Evolutionary conservation across 2,888 invertebrate genomes (phyloP), one percentile per base, ranked within the genome.

Genomic region (Drosophila bunnanda): DNA sequence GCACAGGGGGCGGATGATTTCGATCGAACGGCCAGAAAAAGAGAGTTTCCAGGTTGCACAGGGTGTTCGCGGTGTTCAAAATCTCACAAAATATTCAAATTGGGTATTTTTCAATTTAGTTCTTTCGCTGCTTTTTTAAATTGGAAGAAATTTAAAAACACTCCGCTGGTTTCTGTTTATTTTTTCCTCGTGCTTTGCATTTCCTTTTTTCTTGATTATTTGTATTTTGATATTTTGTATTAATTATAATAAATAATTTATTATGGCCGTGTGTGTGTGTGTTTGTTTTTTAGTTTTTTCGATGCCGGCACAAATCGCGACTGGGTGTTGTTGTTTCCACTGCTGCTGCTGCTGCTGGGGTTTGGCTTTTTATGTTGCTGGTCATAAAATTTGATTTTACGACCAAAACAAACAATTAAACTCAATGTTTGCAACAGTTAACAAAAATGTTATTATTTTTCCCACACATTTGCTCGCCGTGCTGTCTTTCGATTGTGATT

Each of bases 381-480:
- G 88, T 75, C 88, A 89, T 91, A 89, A 91, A 91, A 90, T 85
- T 89, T 76, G 77, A 89, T 91, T 91, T 91, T 90, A 91, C 90
- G 91, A 91, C 83, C 91, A 91, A 91, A 91, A 91, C 91, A 91
- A 91, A 91, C 90, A 91, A 90, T 90, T 89, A 91, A 90, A 89
- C 79, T 86, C 85, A 85, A 68, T 78, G 80, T 79, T 85, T 77
- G 80, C 85, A 88, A 80, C 77, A 84, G 82, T 88, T 88, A 81
- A 84, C 68, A 79, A 86, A 76, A 86, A 79, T 78, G 62, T 78
- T 75, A 69, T 60, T 67, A 72, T 78, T 85, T 67, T 53, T 61
- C 44, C 53, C 46, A 52, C 56, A 41, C 66, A 64, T 61, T 67
- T 67, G 75, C 64, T 74, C 60, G 39, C 66, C 20, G 53, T 43